Conservation (phyloP, 2,113 vertebrate genomes). For the Calyptommatus sinebrachiatus region DNA sequence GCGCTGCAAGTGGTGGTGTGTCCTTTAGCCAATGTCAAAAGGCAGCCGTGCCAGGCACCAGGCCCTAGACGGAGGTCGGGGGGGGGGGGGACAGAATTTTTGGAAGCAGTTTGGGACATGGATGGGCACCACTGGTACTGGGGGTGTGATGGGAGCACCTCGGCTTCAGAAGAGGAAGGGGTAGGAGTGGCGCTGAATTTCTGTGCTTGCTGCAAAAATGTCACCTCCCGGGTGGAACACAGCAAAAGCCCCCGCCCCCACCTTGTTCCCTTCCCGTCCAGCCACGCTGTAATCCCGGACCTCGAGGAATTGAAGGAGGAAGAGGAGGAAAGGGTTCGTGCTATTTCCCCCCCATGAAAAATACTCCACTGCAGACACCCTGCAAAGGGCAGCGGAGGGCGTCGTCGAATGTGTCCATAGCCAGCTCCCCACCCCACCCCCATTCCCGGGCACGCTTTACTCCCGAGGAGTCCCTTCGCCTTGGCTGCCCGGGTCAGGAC, state of each 20-base stretch:
- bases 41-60: conserved; percentile 25
- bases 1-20: no score
- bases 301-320: no score
- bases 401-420: background rate
- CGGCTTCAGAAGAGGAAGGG: background rate
- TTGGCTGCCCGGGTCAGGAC: background rate
- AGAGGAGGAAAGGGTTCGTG: no score
- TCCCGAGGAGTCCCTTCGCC: background rate
- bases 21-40: conserved; percentile 66
- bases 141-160: background rate
- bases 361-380: background rate
- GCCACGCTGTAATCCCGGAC: no score
- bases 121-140: no score
- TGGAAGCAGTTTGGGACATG: no score
- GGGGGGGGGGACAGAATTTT: background rate
- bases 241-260: no score
- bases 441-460: background rate
- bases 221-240: no score
- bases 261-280: no score
- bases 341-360: no score
- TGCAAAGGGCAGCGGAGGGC: background rate
- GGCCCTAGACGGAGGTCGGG: no score
- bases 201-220: no score
- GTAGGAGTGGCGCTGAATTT: background rate
- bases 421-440: background rate